Conservation (phyloP, 2,888 invertebrate genomes). For the Hypomecis punctinalis region DNA sequence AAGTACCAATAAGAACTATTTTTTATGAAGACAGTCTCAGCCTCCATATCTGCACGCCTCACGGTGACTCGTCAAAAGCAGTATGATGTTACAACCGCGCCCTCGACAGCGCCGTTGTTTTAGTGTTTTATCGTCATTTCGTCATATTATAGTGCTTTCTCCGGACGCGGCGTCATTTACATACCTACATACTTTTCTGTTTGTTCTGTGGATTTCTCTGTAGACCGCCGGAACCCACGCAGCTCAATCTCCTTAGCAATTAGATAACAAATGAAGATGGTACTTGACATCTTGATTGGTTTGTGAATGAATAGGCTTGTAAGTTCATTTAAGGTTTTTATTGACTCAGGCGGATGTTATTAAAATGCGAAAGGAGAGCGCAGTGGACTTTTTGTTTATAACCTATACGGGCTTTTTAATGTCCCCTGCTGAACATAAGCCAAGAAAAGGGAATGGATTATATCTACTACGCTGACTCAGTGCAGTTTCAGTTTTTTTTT, state of each 20-base stretch:
- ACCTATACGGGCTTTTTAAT: too few species aligned
- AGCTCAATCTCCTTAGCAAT: conserved; percentile 20
- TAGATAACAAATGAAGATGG: conserved; percentile 10
- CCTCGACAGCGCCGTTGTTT: conserved; percentile 59
- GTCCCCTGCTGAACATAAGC: too few species aligned
- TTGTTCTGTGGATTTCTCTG: conserved; percentile 77
- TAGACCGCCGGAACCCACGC: conserved; percentile 40
- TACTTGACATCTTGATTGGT: neutral
- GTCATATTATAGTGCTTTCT: conserved; percentile 74
- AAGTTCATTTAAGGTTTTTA: too few species aligned
- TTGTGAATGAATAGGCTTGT: neutral
- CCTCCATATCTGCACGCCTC: conserved; percentile 14
- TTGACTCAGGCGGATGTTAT: too few species aligned
- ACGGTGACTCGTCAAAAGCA: conserved; percentile 29
- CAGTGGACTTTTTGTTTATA: too few species aligned
- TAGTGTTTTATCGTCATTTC: conserved; percentile 69
- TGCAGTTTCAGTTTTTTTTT: too few species aligned
- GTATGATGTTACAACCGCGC: conserved; percentile 49
- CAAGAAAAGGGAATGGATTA: too few species aligned
- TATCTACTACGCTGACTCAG: too few species aligned
- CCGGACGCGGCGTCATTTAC: conserved; percentile 68
- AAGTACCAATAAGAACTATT: neutral
- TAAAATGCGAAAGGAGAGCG: too few species aligned
- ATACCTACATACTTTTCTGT: conserved; percentile 75
- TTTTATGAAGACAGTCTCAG: conserved; percentile 4